phyloP scores from a whole-genome alignment of 1,140 invertebrate genomes.

The Vanessa tameamea region DNA sequence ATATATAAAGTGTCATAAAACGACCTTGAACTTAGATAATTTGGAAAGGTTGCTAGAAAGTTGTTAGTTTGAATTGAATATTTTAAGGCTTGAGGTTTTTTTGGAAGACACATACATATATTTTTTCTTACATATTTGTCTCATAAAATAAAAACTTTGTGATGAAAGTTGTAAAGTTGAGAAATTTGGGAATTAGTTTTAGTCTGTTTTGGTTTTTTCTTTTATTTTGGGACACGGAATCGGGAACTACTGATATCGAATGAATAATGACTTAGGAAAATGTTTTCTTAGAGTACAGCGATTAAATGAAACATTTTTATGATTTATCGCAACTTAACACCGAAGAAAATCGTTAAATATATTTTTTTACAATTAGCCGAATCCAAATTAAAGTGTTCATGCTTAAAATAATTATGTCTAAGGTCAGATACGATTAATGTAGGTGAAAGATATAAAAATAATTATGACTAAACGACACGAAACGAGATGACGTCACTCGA shows the following conservation, averaged over 20 bases:
- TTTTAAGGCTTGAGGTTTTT: no score
- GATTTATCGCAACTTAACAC: no score
- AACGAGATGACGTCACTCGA: slow-evolving; percentile 4
- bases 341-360: no score
- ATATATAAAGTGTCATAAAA: background rate
- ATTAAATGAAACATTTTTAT: no score
- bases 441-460: background rate
- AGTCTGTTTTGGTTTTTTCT: background rate
- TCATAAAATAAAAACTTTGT: no score
- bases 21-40: background rate
- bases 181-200: no score
- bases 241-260: background rate
- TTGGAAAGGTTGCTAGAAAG: no score
- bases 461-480: slow-evolving; percentile 4
- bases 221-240: background rate
- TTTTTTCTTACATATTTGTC: no score
- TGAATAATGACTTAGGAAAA: slow-evolving; percentile 2
- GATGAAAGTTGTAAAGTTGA: no score
- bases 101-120: no score
- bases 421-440: background rate
- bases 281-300: no score
- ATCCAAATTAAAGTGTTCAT: background rate
- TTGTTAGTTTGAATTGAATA: no score
- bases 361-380: background rate
- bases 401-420: background rate